Evolutionary conservation across 2,113 vertebrate genomes (phyloP), one percentile per base, ranked within the genome.

Genomic region (Tamias sibiricus): DNA sequence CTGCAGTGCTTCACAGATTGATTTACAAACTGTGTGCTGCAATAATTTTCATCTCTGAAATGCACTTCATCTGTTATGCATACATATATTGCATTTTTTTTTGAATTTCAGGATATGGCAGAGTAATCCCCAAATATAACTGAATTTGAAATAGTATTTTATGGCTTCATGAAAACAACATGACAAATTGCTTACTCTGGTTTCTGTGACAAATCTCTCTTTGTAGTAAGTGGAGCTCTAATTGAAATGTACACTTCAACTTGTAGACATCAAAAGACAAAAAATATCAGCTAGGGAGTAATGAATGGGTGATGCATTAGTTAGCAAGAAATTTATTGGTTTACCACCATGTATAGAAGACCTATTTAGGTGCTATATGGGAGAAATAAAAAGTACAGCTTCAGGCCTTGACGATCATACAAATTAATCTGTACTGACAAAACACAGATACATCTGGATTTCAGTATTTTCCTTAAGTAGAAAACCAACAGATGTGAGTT

Each of bases 161-260:
- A 92, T 80, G 42, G 76, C 37, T 91, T 92, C 42, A 86, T 81
- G 96, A 79, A 95, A 98, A 95, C 75, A 97, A 82, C 91, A 87
- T 94, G 91, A 97, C 91, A 95, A 96, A 92, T 97, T 96, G 68
- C 44, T 72, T 95, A 92, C 57, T 97, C 72, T 44, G 85, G 62
- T 81, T 87, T 92, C 94, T 71, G 66, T 96, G 81, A 97, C 94
- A 97, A 95, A 96, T 97, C 62, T 92, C 52, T 90, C 92, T 95
- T 79, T 93, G 49, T 74, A 30, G 40, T 94, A 97, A 96, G 54
- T 94, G 57, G n/a, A 74, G 52, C 82, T 82, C 88, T 97, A 96
- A 96, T 94, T 96, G 94, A 97, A 97, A 95, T 93, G 87, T 92
- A 90, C 77, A 95, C 62, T 93, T 96, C 92, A 88, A 87, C 76